Base-by-base conservation (phyloP, 2,888 invertebrate species). In the Yponomeuta plumbellus region DNA sequence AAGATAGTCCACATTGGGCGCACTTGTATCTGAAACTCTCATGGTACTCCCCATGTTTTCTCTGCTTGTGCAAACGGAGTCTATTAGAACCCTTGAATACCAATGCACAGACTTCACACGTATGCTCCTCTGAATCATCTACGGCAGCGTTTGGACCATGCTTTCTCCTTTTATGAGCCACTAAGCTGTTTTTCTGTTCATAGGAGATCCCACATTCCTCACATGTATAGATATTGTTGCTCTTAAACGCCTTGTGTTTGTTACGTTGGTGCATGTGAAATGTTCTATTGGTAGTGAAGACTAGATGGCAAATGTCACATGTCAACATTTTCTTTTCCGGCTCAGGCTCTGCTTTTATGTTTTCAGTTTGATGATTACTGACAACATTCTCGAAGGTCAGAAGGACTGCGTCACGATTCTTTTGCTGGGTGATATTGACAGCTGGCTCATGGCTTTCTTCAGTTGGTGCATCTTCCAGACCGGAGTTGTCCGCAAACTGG, bases 281-380 rank as follows among this genome's bases (percentile, higher is more conserved):
- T 0, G 90, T 87, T 78, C 81, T 86, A 0, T 76, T 73, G 0
- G 82, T 79, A 71, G 84, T 82, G 71, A 91, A 91, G 68, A 88
- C 83, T 73, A 88, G 75, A 75, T 90, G 89, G 70, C 91, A 91
- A 1, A 89, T 75, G 74, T 88, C 90, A 90, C 44, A 85, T 75
- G 23, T 80, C 80, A 20, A 17, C 26, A 22, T 39, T 58, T 65
- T 44, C 52, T 21, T 11, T 21, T 17, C 21, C 2, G 34, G 17
- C 22, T 66, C 40, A 11, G 21, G 11, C 61, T 61, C 21, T 13
- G 40, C 20, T 22, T 61, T 61, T 10, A 17, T n/a, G 10, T 17
- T 23, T 22, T 17, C 26, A n/a, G 17, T 13, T 0, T 22, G 10
- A n/a, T 57, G 17, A 13, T 56, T n/a, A n/a, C 57, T 22, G 52